A percentile compares a stretch with the other conserved stretches of the same genome.
phyloP scores from a whole-genome alignment of 2,797 vertebrate genomes.

The Cheirogaleus major region DNA sequence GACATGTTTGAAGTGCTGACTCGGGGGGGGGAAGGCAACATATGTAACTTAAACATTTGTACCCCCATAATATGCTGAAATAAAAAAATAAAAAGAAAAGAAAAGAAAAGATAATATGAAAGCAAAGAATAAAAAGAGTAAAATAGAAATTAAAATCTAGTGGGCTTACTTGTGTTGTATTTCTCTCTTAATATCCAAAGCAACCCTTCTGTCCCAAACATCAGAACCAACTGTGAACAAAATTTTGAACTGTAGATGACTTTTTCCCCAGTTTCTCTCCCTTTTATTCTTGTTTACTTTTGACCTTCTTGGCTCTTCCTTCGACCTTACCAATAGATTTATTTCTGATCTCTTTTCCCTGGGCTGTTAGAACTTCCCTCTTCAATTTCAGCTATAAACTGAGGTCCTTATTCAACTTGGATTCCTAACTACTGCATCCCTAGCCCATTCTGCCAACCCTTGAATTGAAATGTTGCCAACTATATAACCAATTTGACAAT shows the following conservation, averaged over 20 bases:
- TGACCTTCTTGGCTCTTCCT: neutral
- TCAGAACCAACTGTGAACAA: neutral
- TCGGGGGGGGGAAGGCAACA: too few species aligned
- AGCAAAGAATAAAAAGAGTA: neutral
- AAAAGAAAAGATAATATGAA: too few species aligned
- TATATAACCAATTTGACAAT: neutral
- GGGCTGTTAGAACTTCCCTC: neutral
- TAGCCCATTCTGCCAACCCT: neutral
- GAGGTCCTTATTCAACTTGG: neutral
- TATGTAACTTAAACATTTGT: too few species aligned
- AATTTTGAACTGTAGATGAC: neutral
- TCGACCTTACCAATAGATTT: neutral
- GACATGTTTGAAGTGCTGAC: too few species aligned
- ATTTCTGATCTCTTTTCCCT: neutral
- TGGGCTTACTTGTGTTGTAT: neutral
- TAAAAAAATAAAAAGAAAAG: too few species aligned
- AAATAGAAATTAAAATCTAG: neutral
- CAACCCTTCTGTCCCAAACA: neutral
- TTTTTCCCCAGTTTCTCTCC: neutral
- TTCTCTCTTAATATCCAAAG: neutral
- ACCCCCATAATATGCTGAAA: too few species aligned
- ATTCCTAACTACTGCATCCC: neutral
- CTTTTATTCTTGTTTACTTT: neutral
- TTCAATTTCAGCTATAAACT: conserved; percentile 31
- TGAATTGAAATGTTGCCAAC: neutral